phyloP scores from a whole-genome alignment of 2,113 vertebrate genomes.

The Ascaphus truei region DNA sequence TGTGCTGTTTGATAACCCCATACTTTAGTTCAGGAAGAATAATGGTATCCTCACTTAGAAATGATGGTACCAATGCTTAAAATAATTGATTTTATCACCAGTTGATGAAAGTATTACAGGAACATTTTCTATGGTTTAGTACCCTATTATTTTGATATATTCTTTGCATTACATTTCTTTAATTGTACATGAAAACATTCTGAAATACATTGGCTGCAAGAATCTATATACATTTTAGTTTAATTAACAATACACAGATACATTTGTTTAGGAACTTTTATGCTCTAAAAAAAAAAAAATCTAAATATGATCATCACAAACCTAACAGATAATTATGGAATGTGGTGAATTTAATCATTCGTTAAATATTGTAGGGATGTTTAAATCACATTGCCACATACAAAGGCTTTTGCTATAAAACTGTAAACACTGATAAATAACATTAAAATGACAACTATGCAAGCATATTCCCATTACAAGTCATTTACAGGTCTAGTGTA shows the following conservation, averaged over 20 bases:
- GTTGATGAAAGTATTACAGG: not conserved
- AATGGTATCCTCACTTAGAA: not conserved
- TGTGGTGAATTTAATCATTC: not conserved
- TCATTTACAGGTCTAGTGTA: not conserved
- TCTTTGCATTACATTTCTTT: not conserved
- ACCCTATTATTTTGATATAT: no score
- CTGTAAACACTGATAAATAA: conserved; percentile 1
- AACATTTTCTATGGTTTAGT: not conserved
- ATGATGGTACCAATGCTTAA: conserved; percentile 7
- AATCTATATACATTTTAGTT: not conserved
- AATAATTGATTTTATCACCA: not conserved
- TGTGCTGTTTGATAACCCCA: no score
- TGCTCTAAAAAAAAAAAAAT: not conserved
- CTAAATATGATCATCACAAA: conserved; percentile 3
- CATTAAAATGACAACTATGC: not conserved
- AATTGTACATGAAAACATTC: no score
- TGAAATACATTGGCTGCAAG: not conserved
- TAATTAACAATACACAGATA: conserved; percentile 7
- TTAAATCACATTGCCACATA: not conserved
- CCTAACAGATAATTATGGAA: conserved; percentile 10
- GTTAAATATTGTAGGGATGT: conserved; percentile 3
- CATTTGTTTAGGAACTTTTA: conserved; percentile 2
- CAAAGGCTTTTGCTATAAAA: not conserved
- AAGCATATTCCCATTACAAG: not conserved
- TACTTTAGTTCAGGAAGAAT: no score